phyloP scores from a whole-genome alignment of 2,113 vertebrate species.

The Litocranius walleri region DNA sequence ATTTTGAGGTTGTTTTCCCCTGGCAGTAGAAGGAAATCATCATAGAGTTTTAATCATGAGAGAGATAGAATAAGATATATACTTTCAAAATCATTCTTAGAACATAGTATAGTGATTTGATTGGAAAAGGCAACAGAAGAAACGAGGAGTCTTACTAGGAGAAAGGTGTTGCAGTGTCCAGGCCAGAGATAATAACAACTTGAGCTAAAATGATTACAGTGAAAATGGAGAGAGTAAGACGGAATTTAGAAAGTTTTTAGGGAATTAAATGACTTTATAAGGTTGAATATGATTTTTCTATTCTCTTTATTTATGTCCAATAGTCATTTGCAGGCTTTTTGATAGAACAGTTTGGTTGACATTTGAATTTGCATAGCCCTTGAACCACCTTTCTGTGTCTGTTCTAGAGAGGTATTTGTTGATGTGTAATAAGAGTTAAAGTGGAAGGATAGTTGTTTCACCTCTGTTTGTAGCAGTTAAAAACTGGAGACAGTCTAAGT shows the following conservation, averaged over 20 bases:
- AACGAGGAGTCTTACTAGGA: neutral
- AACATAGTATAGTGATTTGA: neutral
- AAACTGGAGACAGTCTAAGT: neutral
- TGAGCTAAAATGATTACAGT: neutral
- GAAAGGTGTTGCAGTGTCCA: neutral
- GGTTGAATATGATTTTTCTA: neutral
- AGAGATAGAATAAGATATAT: neutral
- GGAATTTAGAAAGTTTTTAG: neutral
- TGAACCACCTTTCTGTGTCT: neutral
- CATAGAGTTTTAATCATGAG: neutral
- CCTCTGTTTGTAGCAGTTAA: neutral
- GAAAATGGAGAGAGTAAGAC: neutral
- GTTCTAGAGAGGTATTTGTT: neutral
- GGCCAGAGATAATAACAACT: neutral
- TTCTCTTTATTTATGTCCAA: neutral
- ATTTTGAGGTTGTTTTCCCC: neutral
- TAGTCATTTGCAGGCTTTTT: neutral
- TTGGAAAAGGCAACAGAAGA: neutral
- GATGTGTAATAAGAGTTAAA: neutral
- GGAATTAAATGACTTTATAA: neutral
- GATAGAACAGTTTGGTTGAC: neutral
- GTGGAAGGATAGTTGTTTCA: neutral
- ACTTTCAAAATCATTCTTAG: conserved; percentile 2
- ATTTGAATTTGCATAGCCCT: neutral
- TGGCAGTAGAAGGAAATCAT: neutral